phyloP scores from a whole-genome alignment of 1,140 invertebrate genomes.

The Semibalanus balanoides region DNA sequence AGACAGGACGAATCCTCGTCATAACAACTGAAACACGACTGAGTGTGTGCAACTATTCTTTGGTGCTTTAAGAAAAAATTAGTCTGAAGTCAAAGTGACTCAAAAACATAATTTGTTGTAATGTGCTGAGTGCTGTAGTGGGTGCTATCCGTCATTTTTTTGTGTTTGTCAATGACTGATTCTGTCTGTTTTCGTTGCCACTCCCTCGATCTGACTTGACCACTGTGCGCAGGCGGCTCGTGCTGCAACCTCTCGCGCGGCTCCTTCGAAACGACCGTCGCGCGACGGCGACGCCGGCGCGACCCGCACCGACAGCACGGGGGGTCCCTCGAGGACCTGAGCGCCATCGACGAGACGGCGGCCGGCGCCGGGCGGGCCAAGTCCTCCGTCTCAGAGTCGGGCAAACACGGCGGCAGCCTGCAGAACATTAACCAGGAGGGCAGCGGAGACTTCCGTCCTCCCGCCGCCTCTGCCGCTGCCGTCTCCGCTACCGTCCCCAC shows the following conservation, averaged over 20 bases:
- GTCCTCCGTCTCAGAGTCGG: background rate
- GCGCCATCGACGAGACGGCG: background rate
- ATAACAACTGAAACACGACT: no score
- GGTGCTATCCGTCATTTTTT: no score
- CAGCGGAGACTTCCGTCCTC: background rate
- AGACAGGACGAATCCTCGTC: no score
- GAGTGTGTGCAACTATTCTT: no score
- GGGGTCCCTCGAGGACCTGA: background rate
- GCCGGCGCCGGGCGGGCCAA: background rate
- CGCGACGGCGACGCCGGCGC: background rate
- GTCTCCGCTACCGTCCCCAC: background rate
- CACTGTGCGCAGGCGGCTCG: background rate
- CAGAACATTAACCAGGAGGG: constrained; percentile 5
- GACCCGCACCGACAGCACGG: background rate
- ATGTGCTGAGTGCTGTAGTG: no score
- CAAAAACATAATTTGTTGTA: no score
- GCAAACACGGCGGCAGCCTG: constrained; percentile 2
- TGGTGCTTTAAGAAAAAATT: no score
- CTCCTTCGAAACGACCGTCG: background rate
- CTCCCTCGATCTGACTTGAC: no score
- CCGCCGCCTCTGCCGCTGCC: background rate
- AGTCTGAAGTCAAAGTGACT: no score
- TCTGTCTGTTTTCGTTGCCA: no score
- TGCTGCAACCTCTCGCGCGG: constrained; percentile 5
- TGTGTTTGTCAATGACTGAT: no score